Conservation (phyloP, 2,888 invertebrate genomes). For the Orthosia incerta region DNA sequence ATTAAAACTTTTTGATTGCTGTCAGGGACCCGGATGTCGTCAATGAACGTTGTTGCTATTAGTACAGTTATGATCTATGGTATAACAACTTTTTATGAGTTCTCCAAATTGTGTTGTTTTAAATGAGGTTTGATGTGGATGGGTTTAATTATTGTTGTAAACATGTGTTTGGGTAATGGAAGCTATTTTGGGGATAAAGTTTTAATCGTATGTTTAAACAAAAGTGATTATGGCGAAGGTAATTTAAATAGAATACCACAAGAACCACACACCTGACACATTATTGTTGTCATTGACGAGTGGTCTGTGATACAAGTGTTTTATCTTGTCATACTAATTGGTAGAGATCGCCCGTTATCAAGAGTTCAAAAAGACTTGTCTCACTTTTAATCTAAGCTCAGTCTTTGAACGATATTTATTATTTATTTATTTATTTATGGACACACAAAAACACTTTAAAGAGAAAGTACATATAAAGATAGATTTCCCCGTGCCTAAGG, state of each 20-base stretch:
- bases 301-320: background rate
- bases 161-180: constrained; percentile 8
- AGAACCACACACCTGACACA: too few relatives aligned
- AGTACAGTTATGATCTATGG: constrained; percentile 48
- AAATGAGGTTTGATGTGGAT: constrained; percentile 46
- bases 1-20: constrained; percentile 63
- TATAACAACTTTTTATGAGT: constrained; percentile 58
- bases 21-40: constrained; percentile 40
- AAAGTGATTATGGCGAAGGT: background rate
- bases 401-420: background rate
- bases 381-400: background rate
- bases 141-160: constrained; percentile 55
- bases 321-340: background rate
- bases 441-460: too few relatives aligned
- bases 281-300: background rate
- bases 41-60: constrained; percentile 56
- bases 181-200: background rate
- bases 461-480: too few relatives aligned
- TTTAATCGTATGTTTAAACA: constrained; percentile 10
- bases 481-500: too few relatives aligned
- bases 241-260: background rate
- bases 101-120: constrained; percentile 46
- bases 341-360: background rate
- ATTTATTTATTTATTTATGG: too few relatives aligned
- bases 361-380: background rate